Conservation (phyloP, 2,797 vertebrate genomes). For the Ceryle rudis region DNA sequence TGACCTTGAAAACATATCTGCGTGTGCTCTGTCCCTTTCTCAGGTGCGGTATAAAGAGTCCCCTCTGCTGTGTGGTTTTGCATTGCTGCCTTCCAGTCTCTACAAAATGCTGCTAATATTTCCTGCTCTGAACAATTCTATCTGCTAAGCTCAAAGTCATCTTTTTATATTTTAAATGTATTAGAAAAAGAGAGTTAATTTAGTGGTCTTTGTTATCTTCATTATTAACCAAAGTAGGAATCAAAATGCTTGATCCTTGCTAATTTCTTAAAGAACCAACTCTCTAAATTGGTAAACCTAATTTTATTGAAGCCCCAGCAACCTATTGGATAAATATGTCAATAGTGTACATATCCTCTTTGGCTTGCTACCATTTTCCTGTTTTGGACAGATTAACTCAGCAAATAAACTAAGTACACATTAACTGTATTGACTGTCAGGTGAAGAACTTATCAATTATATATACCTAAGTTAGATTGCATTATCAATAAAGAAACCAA, state of each 20-base stretch:
- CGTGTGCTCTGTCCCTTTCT: background rate
- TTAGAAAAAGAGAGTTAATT: background rate
- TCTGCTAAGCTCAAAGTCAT: background rate
- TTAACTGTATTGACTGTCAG: constrained; percentile 36
- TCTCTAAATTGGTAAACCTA: background rate
- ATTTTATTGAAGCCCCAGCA: constrained; percentile 9
- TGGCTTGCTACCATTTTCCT: constrained; percentile 24
- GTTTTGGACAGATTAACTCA: constrained; percentile 37
- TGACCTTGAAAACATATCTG: background rate
- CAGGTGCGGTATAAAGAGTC: background rate
- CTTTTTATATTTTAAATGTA: background rate
- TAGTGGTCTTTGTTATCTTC: background rate
- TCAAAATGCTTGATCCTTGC: background rate
- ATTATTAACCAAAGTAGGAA: background rate
- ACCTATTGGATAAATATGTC: constrained; percentile 2
- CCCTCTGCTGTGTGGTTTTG: background rate
- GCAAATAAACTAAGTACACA: constrained; percentile 49
- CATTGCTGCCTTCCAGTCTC: background rate
- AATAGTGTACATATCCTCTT: background rate
- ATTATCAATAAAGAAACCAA: constrained; percentile 51
- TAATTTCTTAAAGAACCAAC: background rate
- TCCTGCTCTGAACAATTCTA: background rate
- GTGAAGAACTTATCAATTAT: constrained; percentile 49
- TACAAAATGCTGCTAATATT: background rate
- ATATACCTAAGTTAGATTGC: constrained; percentile 32